These are phyloP conservation scores for Phyllostomus discolor DNA, from an alignment of 2,113 vertebrate species.

Conservation along the genomic window DNA sequence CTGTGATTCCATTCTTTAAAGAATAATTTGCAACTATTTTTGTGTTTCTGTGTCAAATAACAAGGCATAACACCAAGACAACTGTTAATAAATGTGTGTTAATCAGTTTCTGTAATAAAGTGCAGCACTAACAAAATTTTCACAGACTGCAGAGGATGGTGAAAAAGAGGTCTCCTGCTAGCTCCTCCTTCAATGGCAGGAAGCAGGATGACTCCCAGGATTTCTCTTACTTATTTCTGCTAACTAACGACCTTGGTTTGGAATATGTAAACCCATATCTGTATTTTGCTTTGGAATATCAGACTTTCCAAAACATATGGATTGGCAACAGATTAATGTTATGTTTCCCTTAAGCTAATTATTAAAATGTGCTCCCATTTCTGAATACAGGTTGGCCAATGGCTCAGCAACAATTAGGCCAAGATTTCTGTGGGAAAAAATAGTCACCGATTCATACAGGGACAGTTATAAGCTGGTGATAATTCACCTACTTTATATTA, in stretches of 20 bases:
- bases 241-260: not conserved
- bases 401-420: not conserved
- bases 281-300: not conserved
- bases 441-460: not conserved
- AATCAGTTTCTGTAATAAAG: not conserved
- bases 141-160: not conserved
- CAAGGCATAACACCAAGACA: not conserved
- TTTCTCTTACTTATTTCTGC: not conserved
- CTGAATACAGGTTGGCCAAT: not conserved
- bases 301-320: not conserved
- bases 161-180: not conserved
- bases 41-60: conserved; percentile 12
- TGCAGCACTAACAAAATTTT: not conserved
- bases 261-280: not conserved
- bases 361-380: conserved; percentile 17
- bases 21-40: not conserved
- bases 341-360: not conserved
- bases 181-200: not conserved
- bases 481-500: conserved; percentile 10
- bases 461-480: not conserved
- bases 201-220: not conserved
- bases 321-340: not conserved
- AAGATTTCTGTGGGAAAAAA: not conserved
- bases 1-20: not conserved
- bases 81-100: not conserved